Evolutionary conservation across 2,113 vertebrate species (phyloP), one percentile per base, ranked within the genome.

Genomic region (Chrysemys picta): DNA sequence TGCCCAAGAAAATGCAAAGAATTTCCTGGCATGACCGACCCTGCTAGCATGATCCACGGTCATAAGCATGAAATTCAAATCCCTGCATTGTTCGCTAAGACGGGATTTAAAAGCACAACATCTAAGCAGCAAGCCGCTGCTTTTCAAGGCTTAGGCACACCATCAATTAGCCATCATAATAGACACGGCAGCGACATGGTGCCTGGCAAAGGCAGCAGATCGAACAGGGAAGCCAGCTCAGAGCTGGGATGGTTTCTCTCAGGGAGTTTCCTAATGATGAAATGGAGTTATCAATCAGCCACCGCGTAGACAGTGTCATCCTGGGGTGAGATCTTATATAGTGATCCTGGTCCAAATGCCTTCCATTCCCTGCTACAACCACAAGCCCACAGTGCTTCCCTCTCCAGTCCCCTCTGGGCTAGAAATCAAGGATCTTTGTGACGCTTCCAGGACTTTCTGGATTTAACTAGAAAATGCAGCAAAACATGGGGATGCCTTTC

Each of bases 21-120:
- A 97, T 97, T 95, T 97, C 94, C 93, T 97, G 95, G 93, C 94
- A 84, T 9, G 17, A 57, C 50, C 75, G 91, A 72, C 59, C 14
- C 22, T 87, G 52, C 75, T 79, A 8, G 79, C 47, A 19, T 57
- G 81, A 88, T 79, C 91, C 79, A 4, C 0, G 25, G 53, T 82
- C 53, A 49, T 53, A 25, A 81, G 89, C 25, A 82, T 42, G 12
- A 90, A 52, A 69, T 81, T 31, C 0, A 2, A 91, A 95, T 87
- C 92, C 38, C 38, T 4, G 21, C 1, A 0, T 47, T 84, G 52
- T 79, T 80, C 8, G n/a, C 69, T 91, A 38, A 76, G 7, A 72
- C 0, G 1, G 52, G 81, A 81, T 83, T 95, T 87, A 3, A 93
- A 92, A 87, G 86, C 95, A 42, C 65, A 72, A 72, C 19, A 14